phyloP scores from a whole-genome alignment of 2,113 vertebrate species.

The Neomonachus schauinslandi region DNA sequence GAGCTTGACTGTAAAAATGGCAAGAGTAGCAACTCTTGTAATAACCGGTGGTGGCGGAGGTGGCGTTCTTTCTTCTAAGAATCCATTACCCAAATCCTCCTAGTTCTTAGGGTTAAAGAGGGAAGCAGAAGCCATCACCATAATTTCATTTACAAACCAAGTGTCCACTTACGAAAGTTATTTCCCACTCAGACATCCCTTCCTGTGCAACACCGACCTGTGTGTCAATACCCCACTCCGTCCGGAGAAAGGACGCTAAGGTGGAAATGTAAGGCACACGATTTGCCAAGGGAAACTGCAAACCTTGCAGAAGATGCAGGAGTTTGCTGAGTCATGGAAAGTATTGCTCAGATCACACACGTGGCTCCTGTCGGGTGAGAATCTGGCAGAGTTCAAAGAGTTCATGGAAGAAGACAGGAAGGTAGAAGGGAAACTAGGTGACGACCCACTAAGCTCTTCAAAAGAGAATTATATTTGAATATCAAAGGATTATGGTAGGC shows the following conservation, averaged over 20 bases:
- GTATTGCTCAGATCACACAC: neutral
- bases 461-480: neutral
- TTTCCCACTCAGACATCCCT: neutral
- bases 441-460: neutral
- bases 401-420: neutral
- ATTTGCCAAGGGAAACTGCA: neutral
- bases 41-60: neutral
- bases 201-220: rapidly evolving
- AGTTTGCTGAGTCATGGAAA: neutral
- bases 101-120: neutral
- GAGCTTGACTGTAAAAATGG: rapidly evolving
- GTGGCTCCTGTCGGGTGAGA: rapidly evolving
- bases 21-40: no score
- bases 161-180: rapidly evolving
- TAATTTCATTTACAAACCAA: neutral
- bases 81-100: neutral
- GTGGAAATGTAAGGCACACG: rapidly evolving
- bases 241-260: neutral
- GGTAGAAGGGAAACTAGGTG: neutral
- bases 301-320: neutral
- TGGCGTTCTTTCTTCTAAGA: neutral
- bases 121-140: neutral
- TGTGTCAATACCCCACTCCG: rapidly evolving
- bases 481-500: conserved; percentile 1
- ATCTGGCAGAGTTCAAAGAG: neutral